These are phyloP conservation scores for Bagarius yarrelli DNA, from an alignment of 2,113 vertebrate species.

Conservation along the genomic window DNA sequence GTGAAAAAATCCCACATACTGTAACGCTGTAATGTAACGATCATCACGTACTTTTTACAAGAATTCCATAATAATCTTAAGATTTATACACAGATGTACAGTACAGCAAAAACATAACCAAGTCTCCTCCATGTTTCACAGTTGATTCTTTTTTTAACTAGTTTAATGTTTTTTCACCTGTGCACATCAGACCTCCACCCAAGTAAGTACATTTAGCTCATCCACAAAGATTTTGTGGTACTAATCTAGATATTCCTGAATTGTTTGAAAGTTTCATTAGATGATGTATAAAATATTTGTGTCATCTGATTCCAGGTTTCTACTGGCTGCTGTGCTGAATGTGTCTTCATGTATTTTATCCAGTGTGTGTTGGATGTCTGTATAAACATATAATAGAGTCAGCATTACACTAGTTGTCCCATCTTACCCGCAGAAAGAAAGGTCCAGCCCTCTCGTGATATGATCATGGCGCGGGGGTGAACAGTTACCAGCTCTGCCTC, in stretches of 20 bases:
- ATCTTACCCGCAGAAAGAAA: slow-evolving; percentile 86
- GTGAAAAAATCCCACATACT: neutral
- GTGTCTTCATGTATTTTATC: too few species aligned
- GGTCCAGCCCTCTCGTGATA: slow-evolving; percentile 74
- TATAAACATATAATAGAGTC: neutral
- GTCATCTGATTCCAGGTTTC: neutral
- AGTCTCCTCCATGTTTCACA: too few species aligned
- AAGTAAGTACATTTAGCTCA: neutral
- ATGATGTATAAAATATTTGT: neutral
- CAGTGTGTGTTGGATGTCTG: too few species aligned
- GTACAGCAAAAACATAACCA: too few species aligned
- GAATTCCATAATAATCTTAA: too few species aligned
- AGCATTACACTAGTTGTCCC: slow-evolving; percentile 45
- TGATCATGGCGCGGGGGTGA: slow-evolving; percentile 81
- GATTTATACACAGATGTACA: too few species aligned
- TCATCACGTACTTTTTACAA: too few species aligned
- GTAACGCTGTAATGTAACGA: too few species aligned
- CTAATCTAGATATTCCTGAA: neutral
- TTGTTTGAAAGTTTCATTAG: neutral
- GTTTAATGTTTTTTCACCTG: too few species aligned
- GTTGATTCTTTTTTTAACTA: too few species aligned
- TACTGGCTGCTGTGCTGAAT: neutral
- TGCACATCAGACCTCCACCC: too few species aligned
- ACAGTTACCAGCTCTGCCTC: slow-evolving; percentile 73
- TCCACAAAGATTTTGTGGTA: neutral